Evolutionary conservation across 1,140 invertebrate species (phyloP).

Genomic region (Periplaneta americana): DNA sequence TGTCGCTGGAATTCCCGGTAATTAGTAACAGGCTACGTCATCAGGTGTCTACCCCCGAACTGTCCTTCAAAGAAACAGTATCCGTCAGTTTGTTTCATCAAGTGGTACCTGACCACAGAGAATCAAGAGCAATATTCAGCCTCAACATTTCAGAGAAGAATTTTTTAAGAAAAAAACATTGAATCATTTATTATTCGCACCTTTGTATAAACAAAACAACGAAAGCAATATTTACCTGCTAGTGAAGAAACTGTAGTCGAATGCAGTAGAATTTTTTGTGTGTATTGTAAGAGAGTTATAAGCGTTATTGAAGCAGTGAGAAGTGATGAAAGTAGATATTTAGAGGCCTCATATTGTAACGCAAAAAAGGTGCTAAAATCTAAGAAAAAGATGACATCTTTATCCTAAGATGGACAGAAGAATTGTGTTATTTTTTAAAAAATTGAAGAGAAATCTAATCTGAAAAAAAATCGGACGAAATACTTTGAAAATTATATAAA

Average conservation of each 20-base stretch:
- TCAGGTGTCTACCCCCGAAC: too few species aligned
- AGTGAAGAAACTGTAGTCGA: not conserved
- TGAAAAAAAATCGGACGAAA: not conserved
- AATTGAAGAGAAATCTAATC: not conserved
- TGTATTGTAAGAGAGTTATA: not conserved
- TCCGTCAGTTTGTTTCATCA: not conserved
- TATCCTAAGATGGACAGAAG: not conserved
- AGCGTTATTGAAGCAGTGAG: not conserved
- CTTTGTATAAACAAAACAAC: not conserved
- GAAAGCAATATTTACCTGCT: constrained; percentile 1
- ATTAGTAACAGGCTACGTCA: not conserved
- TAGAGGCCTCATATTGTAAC: not conserved
- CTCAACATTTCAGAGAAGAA: not conserved
- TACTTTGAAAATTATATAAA: too few species aligned
- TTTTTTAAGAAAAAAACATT: not conserved
- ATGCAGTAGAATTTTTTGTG: not conserved
- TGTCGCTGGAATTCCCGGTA: not conserved
- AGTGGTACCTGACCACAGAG: not conserved
- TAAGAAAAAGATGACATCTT: not conserved
- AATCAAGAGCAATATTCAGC: constrained; percentile 10
- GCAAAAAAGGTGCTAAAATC: not conserved
- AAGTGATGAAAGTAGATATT: not conserved
- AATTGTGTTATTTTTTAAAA: too few species aligned
- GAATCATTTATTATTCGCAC: not conserved
- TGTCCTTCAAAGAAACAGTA: not conserved